These are phyloP conservation scores for Epinotia ramella DNA, from an alignment of 2,888 invertebrate genomes.

Conservation along the genomic window DNA sequence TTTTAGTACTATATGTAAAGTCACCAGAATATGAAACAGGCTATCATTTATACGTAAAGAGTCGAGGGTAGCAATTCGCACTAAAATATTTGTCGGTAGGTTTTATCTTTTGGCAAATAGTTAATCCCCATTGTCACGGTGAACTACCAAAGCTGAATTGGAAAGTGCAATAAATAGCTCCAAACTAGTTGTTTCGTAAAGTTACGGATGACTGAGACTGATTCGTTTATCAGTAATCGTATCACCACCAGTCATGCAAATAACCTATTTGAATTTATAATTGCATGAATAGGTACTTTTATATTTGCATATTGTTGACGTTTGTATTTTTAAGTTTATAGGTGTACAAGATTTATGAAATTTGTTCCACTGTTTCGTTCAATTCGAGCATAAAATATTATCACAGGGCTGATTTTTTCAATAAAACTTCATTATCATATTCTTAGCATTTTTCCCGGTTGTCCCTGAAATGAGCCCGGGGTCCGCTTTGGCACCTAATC, in stretches of 20 bases:
- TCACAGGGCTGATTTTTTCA: too few relatives aligned
- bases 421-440: too few relatives aligned
- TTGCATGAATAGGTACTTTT: slow-evolving; percentile 31
- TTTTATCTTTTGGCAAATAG: not conserved
- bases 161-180: slow-evolving; percentile 25
- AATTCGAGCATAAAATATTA: not conserved
- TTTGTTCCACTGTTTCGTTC: not conserved
- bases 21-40: too few relatives aligned
- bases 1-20: too few relatives aligned
- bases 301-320: slow-evolving; percentile 31
- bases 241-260: slow-evolving; percentile 45
- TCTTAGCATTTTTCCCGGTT: too few relatives aligned
- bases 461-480: too few relatives aligned
- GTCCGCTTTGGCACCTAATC: too few relatives aligned
- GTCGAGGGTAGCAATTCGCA: too few relatives aligned
- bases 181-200: slow-evolving; percentile 35
- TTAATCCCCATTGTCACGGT: slow-evolving; percentile 9
- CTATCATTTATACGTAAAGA: too few relatives aligned
- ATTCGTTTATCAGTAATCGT: slow-evolving; percentile 39
- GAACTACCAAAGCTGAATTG: slow-evolving; percentile 9
- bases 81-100: too few relatives aligned
- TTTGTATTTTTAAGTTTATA: slow-evolving; percentile 22
- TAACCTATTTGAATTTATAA: slow-evolving; percentile 45
- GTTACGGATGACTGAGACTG: slow-evolving; percentile 41
- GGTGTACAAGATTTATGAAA: not conserved